Evolutionary conservation across 2,888 invertebrate species (phyloP).

Genomic region (Baronia brevicornis): DNA sequence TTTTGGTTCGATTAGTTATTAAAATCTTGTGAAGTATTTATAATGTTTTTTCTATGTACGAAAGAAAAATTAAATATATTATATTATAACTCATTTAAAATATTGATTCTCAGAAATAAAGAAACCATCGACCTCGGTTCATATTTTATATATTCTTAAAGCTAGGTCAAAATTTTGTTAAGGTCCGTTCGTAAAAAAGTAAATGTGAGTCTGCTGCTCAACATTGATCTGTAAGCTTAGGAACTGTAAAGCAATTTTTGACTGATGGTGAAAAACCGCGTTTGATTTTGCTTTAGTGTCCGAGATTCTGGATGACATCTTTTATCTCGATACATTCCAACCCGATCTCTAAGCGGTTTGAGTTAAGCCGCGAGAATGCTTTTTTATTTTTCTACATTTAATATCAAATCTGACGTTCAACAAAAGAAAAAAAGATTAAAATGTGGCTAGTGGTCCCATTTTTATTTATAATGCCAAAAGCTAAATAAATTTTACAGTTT

Average conservation of each 20-base stretch:
- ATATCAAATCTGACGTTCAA: neutral
- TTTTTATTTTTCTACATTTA: conserved; percentile 7
- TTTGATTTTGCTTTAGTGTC: conserved; percentile 51
- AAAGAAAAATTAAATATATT: too few species aligned
- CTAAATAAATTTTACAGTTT: conserved; percentile 7
- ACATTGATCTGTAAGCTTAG: conserved; percentile 36
- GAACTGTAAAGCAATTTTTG: conserved; percentile 36
- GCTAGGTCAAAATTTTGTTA: conserved; percentile 66
- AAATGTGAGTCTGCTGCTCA: conserved; percentile 19
- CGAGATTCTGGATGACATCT: conserved; percentile 69
- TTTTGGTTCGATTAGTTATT: too few species aligned
- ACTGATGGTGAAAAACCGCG: conserved; percentile 21
- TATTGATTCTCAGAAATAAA: conserved; percentile 50
- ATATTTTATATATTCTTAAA: conserved; percentile 70
- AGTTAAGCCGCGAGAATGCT: conserved; percentile 33
- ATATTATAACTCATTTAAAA: conserved; percentile 25
- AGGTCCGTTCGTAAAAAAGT: conserved; percentile 45
- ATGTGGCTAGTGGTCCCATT: too few species aligned
- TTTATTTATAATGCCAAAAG: conserved; percentile 2
- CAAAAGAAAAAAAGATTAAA: too few species aligned
- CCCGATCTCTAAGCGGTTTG: conserved; percentile 50
- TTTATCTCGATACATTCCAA: conserved; percentile 71
- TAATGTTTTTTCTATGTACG: too few species aligned
- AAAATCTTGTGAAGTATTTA: too few species aligned
- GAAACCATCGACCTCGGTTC: conserved; percentile 44